phyloP scores from a whole-genome alignment of 2,113 vertebrate species.

The Anarhynchus alexandrinus region DNA sequence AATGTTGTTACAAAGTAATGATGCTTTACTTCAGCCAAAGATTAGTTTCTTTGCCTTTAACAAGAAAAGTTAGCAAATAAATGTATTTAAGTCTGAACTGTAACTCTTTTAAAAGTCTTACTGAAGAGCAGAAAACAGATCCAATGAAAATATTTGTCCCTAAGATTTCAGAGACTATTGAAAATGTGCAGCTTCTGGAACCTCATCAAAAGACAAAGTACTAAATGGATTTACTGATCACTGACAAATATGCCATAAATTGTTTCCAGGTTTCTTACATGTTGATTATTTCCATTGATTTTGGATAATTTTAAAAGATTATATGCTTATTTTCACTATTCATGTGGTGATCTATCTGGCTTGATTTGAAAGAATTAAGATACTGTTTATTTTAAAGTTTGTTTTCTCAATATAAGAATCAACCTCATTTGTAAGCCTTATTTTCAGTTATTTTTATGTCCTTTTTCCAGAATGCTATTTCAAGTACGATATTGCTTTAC shows the following conservation, averaged over 20 bases:
- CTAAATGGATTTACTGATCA: neutral
- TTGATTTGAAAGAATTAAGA: neutral
- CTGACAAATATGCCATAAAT: neutral
- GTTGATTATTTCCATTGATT: neutral
- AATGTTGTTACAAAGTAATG: neutral
- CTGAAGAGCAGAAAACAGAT: neutral
- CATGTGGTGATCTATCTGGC: neutral
- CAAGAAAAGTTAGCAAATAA: neutral
- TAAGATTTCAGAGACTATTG: neutral
- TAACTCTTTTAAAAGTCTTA: neutral
- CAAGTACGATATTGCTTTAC: neutral
- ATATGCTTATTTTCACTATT: neutral
- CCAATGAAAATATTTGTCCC: conserved; percentile 17
- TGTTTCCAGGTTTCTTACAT: neutral
- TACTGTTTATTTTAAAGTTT: neutral
- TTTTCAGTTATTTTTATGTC: neutral
- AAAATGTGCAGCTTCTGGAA: conserved; percentile 2
- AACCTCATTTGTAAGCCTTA: neutral
- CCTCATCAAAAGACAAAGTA: neutral
- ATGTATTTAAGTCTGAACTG: neutral
- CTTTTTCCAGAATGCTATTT: neutral
- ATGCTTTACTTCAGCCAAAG: neutral
- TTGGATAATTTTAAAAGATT: neutral
- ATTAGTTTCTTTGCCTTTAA: neutral
- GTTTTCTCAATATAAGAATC: neutral